Base-by-base conservation (phyloP, 2,113 vertebrate species). In the Vulpes lagopus region DNA sequence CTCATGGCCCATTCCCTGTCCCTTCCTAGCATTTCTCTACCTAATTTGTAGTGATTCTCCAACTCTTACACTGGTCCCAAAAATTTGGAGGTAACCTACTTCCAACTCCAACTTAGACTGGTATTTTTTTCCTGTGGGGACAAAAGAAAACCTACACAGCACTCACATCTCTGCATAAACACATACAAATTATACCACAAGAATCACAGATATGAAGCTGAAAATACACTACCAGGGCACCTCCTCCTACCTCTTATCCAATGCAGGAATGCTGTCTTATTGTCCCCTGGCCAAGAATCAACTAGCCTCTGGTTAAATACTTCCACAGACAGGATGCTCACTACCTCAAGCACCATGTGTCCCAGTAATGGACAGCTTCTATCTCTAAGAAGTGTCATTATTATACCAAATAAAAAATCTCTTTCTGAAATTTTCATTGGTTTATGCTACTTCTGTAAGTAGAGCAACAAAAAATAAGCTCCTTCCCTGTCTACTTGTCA, bases 381-480 rank as follows among this genome's bases (percentile, higher is more conserved):
- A 0, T 27, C 57, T 23, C 55, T 74, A 73, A 93, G 38, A 62
- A 57, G 38, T 55, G 35, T 43, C 71, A 67, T 65, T 80, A 59
- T 91, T 65, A 76, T 8, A 51, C 17, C 30, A 78, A 96, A 65
- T 89, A 79, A 86, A 96, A 53, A 27, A 71, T 30, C 12, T 94
- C 9, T n/a, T 35, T 60, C 71, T 89, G 65, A 74, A 76, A 74
- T 57, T 62, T 84, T 38, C 62, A 64, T 32, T 92, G n/a, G 25
- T 43, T 76, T 55, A 86, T 65, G 59, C 80, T 96, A 80, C 89
- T 92, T 94, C 80, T 30, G 15, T 81, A 88, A 89, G 80, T 0
- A 82, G 11, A 69, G 17, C 30, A 85, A 88, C 32, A 91, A 69
- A 90, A 90, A 76, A 49, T 59, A 73, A 38, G 11, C 17, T 62